Conservation (phyloP, 2,888 invertebrate species). For the Chaetogeoica ovagalla region DNA sequence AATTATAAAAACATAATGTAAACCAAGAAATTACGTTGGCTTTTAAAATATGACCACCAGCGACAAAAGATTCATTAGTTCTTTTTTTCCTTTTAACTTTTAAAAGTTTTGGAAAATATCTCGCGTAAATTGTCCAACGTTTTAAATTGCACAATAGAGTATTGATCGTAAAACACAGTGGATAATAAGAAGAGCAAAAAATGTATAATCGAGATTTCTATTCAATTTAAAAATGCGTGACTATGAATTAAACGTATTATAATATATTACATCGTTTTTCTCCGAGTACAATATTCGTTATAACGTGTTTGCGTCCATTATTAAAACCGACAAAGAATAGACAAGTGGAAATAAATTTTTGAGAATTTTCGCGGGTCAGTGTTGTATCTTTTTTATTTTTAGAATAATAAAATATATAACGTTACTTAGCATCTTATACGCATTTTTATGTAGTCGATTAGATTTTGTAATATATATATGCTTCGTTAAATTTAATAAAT, state of each 20-base stretch:
- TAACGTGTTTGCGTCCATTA: constrained; percentile 4
- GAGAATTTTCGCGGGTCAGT: not conserved
- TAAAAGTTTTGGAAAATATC: constrained; percentile 43
- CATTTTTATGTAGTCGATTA: no score
- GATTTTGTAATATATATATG: no score
- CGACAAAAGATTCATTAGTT: constrained; percentile 45
- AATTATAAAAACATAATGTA: constrained; percentile 5
- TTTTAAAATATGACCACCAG: constrained; percentile 30
- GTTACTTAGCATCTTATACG: no score
- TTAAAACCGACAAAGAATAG: not conserved
- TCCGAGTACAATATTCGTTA: not conserved
- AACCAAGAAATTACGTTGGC: constrained; percentile 5
- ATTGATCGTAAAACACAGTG: constrained; percentile 39
- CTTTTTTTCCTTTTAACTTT: constrained; percentile 23
- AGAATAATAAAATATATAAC: no score
- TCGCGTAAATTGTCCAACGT: constrained; percentile 33
- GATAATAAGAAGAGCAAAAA: not conserved
- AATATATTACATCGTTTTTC: constrained; percentile 21
- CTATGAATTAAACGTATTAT: constrained; percentile 40
- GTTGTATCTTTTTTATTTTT: no score
- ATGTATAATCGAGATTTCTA: constrained; percentile 36
- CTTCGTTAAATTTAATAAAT: no score
- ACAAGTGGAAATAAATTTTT: no score
- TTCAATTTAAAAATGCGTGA: constrained; percentile 24
- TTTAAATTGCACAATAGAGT: constrained; percentile 44